Conservation (phyloP, 2,113 vertebrate genomes). For the Tetrao urogallus region DNA sequence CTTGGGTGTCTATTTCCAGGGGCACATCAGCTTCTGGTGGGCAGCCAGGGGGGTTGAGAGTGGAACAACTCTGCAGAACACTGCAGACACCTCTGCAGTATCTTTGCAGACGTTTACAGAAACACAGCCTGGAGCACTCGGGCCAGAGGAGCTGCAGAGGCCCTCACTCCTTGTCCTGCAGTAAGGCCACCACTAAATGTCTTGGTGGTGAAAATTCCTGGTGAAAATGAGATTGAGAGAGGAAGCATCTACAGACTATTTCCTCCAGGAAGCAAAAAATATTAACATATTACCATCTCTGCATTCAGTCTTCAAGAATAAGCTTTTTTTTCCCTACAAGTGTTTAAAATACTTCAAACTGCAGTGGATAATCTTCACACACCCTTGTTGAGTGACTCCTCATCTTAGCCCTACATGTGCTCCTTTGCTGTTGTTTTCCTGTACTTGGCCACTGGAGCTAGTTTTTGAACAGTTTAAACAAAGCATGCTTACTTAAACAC, state of each 20-base stretch:
- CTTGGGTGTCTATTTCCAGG: not conserved
- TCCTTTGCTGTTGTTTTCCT: not conserved
- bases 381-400: not conserved
- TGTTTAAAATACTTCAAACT: conserved; percentile 3
- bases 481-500: not conserved
- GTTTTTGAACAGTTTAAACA: not conserved
- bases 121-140: not conserved
- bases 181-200: not conserved
- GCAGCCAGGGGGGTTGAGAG: not conserved
- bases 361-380: not conserved
- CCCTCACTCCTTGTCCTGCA: not conserved
- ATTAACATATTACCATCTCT: not conserved
- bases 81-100: not conserved
- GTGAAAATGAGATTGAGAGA: not conserved
- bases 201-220: not conserved
- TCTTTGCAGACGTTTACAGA: not conserved
- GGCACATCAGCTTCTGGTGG: not conserved
- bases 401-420: not conserved
- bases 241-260: not conserved
- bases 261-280: not conserved
- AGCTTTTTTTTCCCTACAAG: not conserved
- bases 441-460: not conserved
- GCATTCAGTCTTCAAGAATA: not conserved
- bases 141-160: not conserved
- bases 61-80: not conserved